Conservation (phyloP, 2,797 vertebrate genomes). For the Pitangus sulphuratus region DNA sequence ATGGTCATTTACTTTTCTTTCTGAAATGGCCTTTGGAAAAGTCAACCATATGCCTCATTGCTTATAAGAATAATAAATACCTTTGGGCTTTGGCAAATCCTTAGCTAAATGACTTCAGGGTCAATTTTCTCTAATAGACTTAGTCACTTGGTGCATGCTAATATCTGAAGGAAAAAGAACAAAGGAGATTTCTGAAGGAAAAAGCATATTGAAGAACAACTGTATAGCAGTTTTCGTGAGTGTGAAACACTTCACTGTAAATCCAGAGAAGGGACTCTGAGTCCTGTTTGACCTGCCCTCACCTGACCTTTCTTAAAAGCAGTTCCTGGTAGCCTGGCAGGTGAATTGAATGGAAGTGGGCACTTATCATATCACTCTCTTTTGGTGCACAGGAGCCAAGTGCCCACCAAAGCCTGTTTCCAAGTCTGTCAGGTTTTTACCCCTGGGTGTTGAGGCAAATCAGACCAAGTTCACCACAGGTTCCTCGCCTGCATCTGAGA, state of each 20-base stretch:
- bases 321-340: neutral
- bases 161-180: conserved; percentile 19
- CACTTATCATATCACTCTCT: rapidly evolving
- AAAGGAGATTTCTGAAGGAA: conserved; percentile 1
- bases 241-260: rapidly evolving
- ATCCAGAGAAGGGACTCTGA: neutral
- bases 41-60: conserved; percentile 54
- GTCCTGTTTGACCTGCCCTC: neutral
- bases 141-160: neutral
- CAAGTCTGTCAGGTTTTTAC: neutral
- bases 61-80: conserved; percentile 59
- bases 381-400: rapidly evolving
- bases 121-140: conserved; percentile 39
- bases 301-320: neutral
- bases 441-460: neutral
- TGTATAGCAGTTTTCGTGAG: neutral
- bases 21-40: conserved; percentile 52
- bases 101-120: conserved; percentile 33
- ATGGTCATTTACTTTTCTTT: conserved; percentile 18
- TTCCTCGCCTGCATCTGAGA: neutral
- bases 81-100: conserved; percentile 36
- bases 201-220: neutral
- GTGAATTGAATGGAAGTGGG: neutral
- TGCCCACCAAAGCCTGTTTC: neutral
- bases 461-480: neutral